Conservation (phyloP, 2,797 vertebrate species). For the Tauraco hartlaubi region DNA sequence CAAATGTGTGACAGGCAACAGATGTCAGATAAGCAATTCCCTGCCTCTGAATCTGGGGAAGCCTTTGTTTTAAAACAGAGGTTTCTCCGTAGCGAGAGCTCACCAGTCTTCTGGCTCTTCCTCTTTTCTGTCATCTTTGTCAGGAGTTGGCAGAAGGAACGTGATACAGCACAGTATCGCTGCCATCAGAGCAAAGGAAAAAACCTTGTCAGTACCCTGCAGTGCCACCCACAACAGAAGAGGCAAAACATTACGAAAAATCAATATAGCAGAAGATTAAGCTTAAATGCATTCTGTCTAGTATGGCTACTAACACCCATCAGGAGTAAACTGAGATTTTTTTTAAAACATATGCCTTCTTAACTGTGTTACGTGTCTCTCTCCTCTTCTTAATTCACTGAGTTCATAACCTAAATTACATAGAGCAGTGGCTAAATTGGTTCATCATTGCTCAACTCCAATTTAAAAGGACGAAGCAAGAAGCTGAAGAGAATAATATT, state of each 20-base stretch:
- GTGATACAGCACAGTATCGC: background rate
- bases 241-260: slow-evolving; percentile 15
- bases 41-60: background rate
- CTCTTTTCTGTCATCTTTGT: background rate
- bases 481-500: slow-evolving; percentile 40
- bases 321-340: slow-evolving; percentile 12
- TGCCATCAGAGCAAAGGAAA: slow-evolving; percentile 4
- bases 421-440: slow-evolving; percentile 64
- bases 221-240: slow-evolving; percentile 5
- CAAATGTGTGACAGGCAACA: background rate
- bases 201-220: background rate
- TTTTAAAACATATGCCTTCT: slow-evolving; percentile 22
- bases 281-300: background rate
- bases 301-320: background rate
- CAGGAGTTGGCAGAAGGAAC: background rate
- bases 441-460: slow-evolving; percentile 64
- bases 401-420: slow-evolving; percentile 73
- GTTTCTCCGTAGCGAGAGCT: background rate
- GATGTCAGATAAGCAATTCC: background rate
- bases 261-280: slow-evolving; percentile 2
- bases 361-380: background rate
- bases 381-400: slow-evolving; percentile 51
- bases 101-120: background rate
- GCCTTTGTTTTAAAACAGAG: background rate
- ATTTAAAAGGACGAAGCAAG: slow-evolving; percentile 74